Evolutionary conservation across 2,888 invertebrate species (phyloP), one percentile per base, ranked within the genome.

Genomic region (Rhingia campestris): DNA sequence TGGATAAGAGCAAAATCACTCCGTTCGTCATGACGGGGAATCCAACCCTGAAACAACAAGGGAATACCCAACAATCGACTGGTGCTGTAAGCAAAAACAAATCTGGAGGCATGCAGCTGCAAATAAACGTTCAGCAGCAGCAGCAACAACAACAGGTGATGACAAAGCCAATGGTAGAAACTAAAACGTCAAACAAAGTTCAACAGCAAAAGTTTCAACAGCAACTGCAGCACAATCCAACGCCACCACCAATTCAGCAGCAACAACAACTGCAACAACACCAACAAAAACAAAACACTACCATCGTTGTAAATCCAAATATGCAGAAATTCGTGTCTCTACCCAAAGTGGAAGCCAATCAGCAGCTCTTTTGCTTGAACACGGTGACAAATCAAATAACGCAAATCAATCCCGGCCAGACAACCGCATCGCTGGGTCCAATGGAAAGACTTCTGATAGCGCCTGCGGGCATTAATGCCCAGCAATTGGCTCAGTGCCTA

Each of bases 341-440:
- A 73, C 92, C 92, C 0, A 90, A 91, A 86, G 90, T 92, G 6
- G 91, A 91, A 87, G 87, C 88, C n/a, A 90, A 90, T 33, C 92
- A 91, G 66, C 92, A 92, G 76, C 75, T 92, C 41, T 92, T 92
- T 77, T 91, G 91, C 33, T 87, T 92, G 9, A 92, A 92, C 77
- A 91, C 91, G 4, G 86, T 91, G 2, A 92, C 90, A 47, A 92
- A 91, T 88, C 91, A 92, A 84, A 92, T 92, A n/a, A 91, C 92
- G 4, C 91, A 91, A 41, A 90, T 92, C 45, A 90, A 90, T 86
- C 89, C 92, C 2, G 89, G 88, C 2, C 91, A 91, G 81, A 91
- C 92, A 3, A 89, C 91, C 0, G 91, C 91, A 0, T 89, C 92
- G 2, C 88, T 92, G 47, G 90, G 90, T 0, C 91, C 92, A n/a